These are phyloP conservation scores for Percopsis omiscomaycus DNA, from an alignment of 2,797 vertebrate species.

Conservation along the genomic window DNA sequence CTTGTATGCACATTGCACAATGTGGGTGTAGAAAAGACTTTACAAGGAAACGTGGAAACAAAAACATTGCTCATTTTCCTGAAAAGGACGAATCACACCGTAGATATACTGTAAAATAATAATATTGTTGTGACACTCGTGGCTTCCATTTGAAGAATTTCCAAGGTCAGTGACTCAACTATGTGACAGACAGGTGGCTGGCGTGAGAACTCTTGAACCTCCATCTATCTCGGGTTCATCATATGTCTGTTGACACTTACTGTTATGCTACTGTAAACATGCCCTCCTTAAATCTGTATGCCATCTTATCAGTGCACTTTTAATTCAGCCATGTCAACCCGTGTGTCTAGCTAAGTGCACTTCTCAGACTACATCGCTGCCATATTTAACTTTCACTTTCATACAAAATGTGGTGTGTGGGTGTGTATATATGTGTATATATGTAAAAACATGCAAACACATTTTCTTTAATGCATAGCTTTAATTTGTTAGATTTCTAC, in stretches of 20 bases:
- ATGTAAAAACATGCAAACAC: neutral
- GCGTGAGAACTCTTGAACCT: slow-evolving; percentile 1
- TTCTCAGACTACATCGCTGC: neutral
- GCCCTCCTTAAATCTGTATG: slow-evolving; percentile 45
- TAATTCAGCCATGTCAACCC: slow-evolving; percentile 25
- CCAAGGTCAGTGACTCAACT: too few species aligned
- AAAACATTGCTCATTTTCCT: too few species aligned
- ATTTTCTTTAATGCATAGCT: neutral
- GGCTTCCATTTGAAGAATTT: too few species aligned
- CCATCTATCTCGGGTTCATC: slow-evolving; percentile 47
- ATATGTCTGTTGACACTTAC: slow-evolving; percentile 48
- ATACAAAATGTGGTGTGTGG: neutral
- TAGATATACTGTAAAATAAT: too few species aligned
- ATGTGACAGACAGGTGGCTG: too few species aligned
- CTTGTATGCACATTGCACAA: too few species aligned
- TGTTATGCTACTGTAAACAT: slow-evolving; percentile 51
- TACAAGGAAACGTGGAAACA: too few species aligned
- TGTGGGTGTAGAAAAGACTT: too few species aligned
- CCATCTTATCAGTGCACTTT: slow-evolving; percentile 54
- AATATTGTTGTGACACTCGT: too few species aligned
- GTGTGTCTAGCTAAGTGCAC: slow-evolving; percentile 7
- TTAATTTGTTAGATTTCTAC: too few species aligned
- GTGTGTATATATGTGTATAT: too few species aligned
- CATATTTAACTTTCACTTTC: neutral
- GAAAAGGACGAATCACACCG: too few species aligned